Percentiles rank a stretch among this genome's conserved stretches.
Conservation (phyloP, 2,888 invertebrate species). For the Junonia oenone region DNA sequence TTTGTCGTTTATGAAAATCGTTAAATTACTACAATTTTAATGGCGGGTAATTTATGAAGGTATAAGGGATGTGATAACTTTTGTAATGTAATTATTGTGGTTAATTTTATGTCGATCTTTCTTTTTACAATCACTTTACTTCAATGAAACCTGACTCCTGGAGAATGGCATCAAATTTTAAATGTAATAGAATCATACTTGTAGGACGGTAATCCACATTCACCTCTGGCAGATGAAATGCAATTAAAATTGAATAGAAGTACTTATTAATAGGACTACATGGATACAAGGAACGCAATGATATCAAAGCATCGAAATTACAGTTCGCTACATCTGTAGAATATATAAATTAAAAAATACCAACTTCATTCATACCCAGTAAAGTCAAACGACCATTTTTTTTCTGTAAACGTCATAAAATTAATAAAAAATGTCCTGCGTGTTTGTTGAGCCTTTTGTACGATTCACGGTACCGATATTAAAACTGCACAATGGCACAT, state of each 20-base stretch:
- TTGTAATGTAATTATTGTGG: not conserved
- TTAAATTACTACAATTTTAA: not conserved
- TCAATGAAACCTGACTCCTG: no score
- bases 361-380: no score
- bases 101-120: not conserved
- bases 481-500: not conserved
- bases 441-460: not conserved
- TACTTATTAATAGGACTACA: no score
- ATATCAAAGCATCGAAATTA: no score
- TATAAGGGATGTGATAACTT: not conserved
- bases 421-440: not conserved
- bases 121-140: not conserved
- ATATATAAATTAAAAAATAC: no score
- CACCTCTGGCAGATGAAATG: no score
- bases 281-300: no score
- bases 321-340: no score
- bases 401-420: not conserved
- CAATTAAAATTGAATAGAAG: no score
- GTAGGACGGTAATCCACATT: no score
- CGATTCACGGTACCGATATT: not conserved
- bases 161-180: no score
- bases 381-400: not conserved
- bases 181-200: no score
- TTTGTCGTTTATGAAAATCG: conserved; percentile 2
- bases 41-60: not conserved